These are phyloP conservation scores for Amphipyra tragopoginis DNA, from an alignment of 2,888 invertebrate genomes.

Conservation along the genomic window DNA sequence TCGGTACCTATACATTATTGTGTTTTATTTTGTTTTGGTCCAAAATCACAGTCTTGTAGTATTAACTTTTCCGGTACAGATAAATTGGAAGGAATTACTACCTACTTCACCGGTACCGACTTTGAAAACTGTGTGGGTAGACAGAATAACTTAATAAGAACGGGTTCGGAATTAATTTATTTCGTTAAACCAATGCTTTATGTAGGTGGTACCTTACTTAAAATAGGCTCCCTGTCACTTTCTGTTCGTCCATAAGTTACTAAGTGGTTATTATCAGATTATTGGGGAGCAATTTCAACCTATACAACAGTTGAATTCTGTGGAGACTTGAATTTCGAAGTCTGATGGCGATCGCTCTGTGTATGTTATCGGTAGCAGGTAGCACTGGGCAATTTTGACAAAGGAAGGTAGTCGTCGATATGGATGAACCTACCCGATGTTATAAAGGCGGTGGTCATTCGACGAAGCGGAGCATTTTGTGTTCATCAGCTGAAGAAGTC, in stretches of 20 bases:
- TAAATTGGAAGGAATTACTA: not conserved
- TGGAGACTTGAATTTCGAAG: conserved; percentile 5
- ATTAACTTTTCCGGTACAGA: not conserved
- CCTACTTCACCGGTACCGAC: conserved; percentile 9
- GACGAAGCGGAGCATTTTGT: too few relatives aligned
- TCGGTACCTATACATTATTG: too few relatives aligned
- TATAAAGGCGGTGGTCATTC: too few relatives aligned
- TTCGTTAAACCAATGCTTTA: conserved; percentile 12
- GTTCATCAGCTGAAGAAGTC: too few relatives aligned
- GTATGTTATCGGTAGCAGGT: too few relatives aligned
- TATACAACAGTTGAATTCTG: too few relatives aligned
- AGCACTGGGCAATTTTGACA: too few relatives aligned
- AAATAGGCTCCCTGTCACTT: conserved; percentile 3
- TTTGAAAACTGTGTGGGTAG: conserved; percentile 40
- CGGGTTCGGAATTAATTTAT: conserved; percentile 41
- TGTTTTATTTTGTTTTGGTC: too few relatives aligned
- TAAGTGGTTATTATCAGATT: not conserved
- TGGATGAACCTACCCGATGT: too few relatives aligned
- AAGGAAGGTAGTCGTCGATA: too few relatives aligned
- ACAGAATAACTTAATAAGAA: conserved; percentile 42
- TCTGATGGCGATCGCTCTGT: not conserved
- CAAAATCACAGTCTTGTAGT: not conserved
- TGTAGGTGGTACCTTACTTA: not conserved
- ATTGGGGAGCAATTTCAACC: not conserved
- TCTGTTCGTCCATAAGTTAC: not conserved